Conservation (phyloP, 2,888 invertebrate genomes). For the Thera britannica region DNA sequence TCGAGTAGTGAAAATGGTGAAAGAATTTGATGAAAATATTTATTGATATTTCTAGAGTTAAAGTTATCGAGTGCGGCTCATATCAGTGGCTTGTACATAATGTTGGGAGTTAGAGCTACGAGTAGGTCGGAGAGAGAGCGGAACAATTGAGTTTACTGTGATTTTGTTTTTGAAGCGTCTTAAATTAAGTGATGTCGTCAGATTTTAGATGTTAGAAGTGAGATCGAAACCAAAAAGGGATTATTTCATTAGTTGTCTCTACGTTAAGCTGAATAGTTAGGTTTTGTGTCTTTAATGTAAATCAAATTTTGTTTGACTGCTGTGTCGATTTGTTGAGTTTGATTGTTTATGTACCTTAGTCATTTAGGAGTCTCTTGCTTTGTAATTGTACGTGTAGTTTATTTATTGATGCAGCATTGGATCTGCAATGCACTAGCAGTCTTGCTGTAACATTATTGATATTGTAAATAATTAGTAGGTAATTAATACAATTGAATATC, state of each 20-base stretch:
- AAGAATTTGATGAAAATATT: conserved; percentile 61
- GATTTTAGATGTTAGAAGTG: conserved; percentile 75
- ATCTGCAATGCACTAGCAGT: conserved; percentile 69
- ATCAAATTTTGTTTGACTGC: conserved; percentile 53
- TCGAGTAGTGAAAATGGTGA: conserved; percentile 67
- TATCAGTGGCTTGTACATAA: conserved; percentile 77
- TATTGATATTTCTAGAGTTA: conserved; percentile 72
- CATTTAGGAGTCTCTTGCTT: conserved; percentile 48
- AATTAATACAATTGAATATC: conserved; percentile 57
- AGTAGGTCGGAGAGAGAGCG: conserved; percentile 44
- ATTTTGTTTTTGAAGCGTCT: conserved; percentile 73
- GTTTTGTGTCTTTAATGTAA: conserved; percentile 47
- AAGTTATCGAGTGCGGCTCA: conserved; percentile 63
- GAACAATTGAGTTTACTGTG: conserved; percentile 75
- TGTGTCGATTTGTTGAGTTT: conserved; percentile 69
- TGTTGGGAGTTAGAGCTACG: conserved; percentile 49
- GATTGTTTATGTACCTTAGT: conserved; percentile 55
- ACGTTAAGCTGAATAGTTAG: conserved; percentile 65
- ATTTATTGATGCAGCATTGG: conserved; percentile 74
- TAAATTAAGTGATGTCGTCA: conserved; percentile 62
- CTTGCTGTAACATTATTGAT: conserved; percentile 66
- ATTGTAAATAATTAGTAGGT: conserved; percentile 70
- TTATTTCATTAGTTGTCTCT: conserved; percentile 72
- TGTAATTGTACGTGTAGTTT: conserved; percentile 65
- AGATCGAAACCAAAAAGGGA: conserved; percentile 84